Conservation (phyloP, 1,140 invertebrate species). For the Brachionus rotundiformis region DNA sequence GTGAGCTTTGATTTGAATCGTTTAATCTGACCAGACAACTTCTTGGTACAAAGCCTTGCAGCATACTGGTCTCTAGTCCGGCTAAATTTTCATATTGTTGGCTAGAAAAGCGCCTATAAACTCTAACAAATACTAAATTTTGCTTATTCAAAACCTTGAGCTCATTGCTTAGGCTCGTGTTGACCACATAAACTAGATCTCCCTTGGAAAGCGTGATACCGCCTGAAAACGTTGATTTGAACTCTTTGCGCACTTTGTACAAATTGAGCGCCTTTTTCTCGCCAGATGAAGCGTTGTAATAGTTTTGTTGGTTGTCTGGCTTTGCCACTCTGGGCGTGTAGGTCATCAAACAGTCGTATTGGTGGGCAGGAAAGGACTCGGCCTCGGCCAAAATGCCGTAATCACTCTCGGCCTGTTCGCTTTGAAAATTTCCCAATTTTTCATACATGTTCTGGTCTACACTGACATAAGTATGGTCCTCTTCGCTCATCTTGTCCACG, state of each 20-base stretch:
- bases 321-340: background rate
- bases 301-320: background rate
- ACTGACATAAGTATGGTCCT: slow-evolving; percentile 17
- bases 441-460: slow-evolving; percentile 25
- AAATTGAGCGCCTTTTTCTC: background rate
- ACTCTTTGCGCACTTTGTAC: slow-evolving; percentile 31
- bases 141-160: background rate
- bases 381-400: background rate
- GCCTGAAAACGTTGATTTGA: slow-evolving; percentile 1
- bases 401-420: background rate
- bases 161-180: background rate
- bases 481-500: background rate
- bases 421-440: background rate
- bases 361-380: background rate
- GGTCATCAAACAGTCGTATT: slow-evolving; percentile 22
- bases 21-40: background rate
- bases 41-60: slow-evolving; percentile 24
- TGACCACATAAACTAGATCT: background rate
- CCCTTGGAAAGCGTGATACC: background rate
- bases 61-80: background rate
- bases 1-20: slow-evolving; percentile 1
- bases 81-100: slow-evolving; percentile 4
- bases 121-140: slow-evolving; percentile 33
- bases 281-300: background rate
- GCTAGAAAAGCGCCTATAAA: background rate